Evolutionary conservation across 2,888 invertebrate species (phyloP), one percentile per base, ranked within the genome.

Genomic region (Syrphus vitripennis): DNA sequence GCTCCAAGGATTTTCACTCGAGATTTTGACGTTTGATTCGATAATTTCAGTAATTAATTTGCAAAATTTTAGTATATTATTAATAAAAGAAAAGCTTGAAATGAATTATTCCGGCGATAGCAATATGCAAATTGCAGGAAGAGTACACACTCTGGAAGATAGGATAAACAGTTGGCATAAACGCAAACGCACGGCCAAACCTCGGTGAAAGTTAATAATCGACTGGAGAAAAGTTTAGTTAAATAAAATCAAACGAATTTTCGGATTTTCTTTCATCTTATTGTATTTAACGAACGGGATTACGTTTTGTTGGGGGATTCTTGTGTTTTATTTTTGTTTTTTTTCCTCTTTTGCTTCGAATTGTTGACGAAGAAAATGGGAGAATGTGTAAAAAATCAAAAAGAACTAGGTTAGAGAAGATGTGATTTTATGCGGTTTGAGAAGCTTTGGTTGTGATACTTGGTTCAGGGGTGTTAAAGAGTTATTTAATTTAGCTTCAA

Each of bases 131-230:
- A 59, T 59, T 59, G 37, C 59, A 59, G 19, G 34, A 59, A 59
- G 21, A 34, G 14, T 34, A 74, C 45, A 75, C 29, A 78, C 10
- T 31, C 26, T 21, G 34, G 29, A 45, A 74, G 16, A 61, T 67
- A 34, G 31, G 50, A 45, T 31, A 50, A 71, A 55, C 72, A 29
- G 29, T 19, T 34, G 45, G 31, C 53, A 3, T 34, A 34, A 40
- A 61, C 63, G 31, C 59, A 63, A 67, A 55, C 40, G 37, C 3
- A 40, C 37, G 16, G 26, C 40, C 71, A 40, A 50, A 26, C 10
- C 53, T 61, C 84, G 69, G 84, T 76, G 84, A 86, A 86, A 86
- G 86, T 82, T 86, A 65, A 40, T 74, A 82, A 45, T 86, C 69
- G 82, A 86, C 86, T 86, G 86, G 72, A 70, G 70, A 55, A 63